Percentiles rank a stretch among this genome's conserved stretches.
These are phyloP conservation scores for Cyclophora punctaria DNA, from an alignment of 2,888 invertebrate species.

Conservation along the genomic window DNA sequence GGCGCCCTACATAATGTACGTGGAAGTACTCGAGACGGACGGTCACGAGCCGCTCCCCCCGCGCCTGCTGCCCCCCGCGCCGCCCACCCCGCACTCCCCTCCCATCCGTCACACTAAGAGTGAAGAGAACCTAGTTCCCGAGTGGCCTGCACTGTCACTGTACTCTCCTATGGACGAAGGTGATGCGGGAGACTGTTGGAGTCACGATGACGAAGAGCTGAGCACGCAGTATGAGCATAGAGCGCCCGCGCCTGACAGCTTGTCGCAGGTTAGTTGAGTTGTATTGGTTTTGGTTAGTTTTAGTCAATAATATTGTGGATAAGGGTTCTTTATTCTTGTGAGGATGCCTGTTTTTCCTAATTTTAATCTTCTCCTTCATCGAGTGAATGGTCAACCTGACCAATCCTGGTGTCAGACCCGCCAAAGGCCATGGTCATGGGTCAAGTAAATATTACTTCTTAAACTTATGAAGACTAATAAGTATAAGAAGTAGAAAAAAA, in stretches of 20 bases:
- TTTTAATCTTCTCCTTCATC: no score
- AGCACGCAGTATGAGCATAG: conserved; percentile 47
- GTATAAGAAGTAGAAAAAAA: no score
- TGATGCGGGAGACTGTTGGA: conserved; percentile 86
- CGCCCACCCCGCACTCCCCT: conserved; percentile 81
- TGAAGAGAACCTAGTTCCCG: conserved; percentile 88
- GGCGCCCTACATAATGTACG: conserved; percentile 98
- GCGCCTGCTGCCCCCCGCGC: conserved; percentile 85
- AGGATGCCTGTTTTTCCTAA: no score
- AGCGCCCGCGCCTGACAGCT: conserved; percentile 64
- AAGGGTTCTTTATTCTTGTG: no score
- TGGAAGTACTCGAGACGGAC: conserved; percentile 90
- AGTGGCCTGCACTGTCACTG: conserved; percentile 69
- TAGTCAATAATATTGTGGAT: no score
- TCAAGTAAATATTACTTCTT: no score
- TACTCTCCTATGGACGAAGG: conserved; percentile 54
- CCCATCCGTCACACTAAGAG: conserved; percentile 93
- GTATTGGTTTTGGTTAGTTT: neutral
- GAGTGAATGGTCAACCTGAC: no score
- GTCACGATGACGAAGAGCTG: conserved; percentile 96
- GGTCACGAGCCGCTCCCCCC: conserved; percentile 88
- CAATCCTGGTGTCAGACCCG: no score
- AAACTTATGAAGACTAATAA: no score
- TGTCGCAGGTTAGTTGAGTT: conserved; percentile 86
- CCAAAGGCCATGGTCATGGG: no score